Evolutionary conservation across 2,113 vertebrate species (phyloP).

Genomic region (Conger conger): DNA sequence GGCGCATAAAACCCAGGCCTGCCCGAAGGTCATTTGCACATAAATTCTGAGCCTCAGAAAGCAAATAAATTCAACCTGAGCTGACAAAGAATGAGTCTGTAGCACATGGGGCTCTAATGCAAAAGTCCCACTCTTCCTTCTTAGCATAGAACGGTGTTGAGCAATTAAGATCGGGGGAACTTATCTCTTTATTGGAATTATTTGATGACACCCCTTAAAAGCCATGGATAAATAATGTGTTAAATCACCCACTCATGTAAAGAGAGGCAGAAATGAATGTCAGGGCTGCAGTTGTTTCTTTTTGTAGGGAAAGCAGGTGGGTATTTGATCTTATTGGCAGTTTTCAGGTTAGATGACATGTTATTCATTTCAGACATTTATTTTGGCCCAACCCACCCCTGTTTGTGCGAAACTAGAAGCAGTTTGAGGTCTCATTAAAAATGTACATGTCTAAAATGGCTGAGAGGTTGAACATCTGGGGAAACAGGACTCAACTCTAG

Average conservation of each 20-base stretch:
- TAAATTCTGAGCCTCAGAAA: conserved; percentile 22
- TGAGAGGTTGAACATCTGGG: too few relatives aligned
- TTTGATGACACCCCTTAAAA: background rate
- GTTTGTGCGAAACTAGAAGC: background rate
- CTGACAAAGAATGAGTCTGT: background rate
- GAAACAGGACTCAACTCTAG: too few relatives aligned
- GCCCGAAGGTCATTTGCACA: conserved; percentile 3
- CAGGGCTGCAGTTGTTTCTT: background rate
- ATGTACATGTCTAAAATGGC: too few relatives aligned
- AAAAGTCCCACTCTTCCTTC: background rate
- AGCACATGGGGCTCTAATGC: background rate
- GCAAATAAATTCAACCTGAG: conserved; percentile 20
- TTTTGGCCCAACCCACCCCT: background rate
- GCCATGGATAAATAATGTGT: background rate
- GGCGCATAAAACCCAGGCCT: background rate
- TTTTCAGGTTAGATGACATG: background rate
- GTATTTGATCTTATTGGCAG: background rate
- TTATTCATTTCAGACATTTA: background rate
- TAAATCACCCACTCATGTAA: background rate
- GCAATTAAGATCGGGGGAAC: background rate
- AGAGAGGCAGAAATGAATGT: background rate
- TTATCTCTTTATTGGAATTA: background rate
- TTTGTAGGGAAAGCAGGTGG: background rate
- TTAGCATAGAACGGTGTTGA: background rate
- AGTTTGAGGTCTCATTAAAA: too few relatives aligned